Evolutionary conservation across 2,888 invertebrate genomes (phyloP), one percentile per base, ranked within the genome.

Genomic region (Perizoma affinitatum): DNA sequence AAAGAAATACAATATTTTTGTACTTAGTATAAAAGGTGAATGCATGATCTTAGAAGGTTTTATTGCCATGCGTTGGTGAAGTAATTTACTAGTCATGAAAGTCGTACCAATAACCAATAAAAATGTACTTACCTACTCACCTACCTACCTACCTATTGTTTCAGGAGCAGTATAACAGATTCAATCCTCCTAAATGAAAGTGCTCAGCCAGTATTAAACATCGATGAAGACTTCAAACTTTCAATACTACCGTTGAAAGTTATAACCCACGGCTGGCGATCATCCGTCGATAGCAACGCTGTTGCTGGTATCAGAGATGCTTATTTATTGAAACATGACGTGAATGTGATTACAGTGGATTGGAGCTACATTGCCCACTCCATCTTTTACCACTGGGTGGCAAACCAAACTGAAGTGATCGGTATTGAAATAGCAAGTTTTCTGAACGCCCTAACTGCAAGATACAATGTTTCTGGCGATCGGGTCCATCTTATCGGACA

Each of bases 211-310:
- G 33, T 66, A 4, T 46, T 72, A 35, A 43, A 64, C 5, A 51
- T 70, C 34, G 38, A 33, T 6, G 42, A 60, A 36, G 51, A 57
- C 4, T 35, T 69, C 6, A 65, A 71, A 8, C 69, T 78, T n/a
- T 59, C 69, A 6, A 64, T 63, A 5, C 58, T 54, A 54, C 76
- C 86, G 6, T 79, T 90, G 4, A 93, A 93, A 79, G 77, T 93
- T 43, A 75, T 93, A n/a, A 92, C 93, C 0, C 93, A 93, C 62
- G 88, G 88, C 6, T 93, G 93, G 93, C 80, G 80, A 72, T 93
- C 93, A 0, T 83, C 84, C 36, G 88, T 83, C 1, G 78, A 83
- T 42, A 75, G 75, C 48, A 70, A 79, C 44, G 78, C 83, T 6
- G 86, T 88, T 44, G 64, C 79, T 1, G 56, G 63, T 6, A 86